Evolutionary conservation across 2,113 vertebrate species (phyloP).

Genomic region (Sorex araneus): DNA sequence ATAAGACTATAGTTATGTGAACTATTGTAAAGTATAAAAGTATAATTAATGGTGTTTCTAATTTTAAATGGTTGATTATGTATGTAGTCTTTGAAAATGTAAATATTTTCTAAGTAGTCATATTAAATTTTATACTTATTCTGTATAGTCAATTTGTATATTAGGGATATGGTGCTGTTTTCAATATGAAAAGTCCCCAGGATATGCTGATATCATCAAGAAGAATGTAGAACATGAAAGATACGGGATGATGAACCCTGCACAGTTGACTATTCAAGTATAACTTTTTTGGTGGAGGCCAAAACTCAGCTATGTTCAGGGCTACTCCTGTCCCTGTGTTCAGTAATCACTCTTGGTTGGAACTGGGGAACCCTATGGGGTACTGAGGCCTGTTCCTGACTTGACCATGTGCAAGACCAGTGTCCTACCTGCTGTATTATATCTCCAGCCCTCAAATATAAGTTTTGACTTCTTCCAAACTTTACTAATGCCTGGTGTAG

Average conservation of each 20-base stretch:
- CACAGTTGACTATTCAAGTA: background rate
- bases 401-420: no score
- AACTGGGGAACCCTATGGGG: background rate
- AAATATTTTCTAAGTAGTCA: background rate
- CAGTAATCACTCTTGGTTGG: no score
- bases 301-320: no score
- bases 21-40: constrained; percentile 14
- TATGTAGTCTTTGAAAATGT: constrained; percentile 38
- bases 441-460: background rate
- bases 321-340: no score
- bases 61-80: background rate
- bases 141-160: background rate
- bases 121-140: background rate
- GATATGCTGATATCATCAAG: background rate
- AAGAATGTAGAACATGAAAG: background rate
- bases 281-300: background rate
- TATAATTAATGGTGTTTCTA: background rate
- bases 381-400: background rate
- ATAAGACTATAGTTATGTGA: constrained; percentile 10
- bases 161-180: background rate
- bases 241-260: background rate
- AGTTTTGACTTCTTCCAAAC: background rate
- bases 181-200: background rate
- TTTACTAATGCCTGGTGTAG: background rate
- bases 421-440: no score